Conservation (phyloP, 1,140 invertebrate genomes). For the Palaemon carinicauda region DNA sequence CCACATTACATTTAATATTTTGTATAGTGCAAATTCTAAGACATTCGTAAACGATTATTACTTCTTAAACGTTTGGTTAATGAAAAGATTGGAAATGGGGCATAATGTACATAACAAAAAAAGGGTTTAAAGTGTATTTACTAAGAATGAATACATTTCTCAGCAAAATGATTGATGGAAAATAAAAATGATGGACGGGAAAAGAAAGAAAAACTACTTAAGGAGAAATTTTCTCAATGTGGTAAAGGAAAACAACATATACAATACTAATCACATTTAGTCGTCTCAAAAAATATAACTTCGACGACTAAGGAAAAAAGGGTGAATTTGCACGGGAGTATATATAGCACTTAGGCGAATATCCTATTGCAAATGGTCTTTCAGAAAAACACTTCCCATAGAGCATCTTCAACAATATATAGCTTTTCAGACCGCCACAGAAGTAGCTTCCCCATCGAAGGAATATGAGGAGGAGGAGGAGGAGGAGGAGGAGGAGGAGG, state of each 20-base stretch:
- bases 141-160: too few relatives aligned
- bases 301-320: neutral
- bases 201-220: neutral
- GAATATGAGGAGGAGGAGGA: conserved; percentile 3
- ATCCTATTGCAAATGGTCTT: too few relatives aligned
- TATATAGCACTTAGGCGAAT: too few relatives aligned
- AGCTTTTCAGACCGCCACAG: neutral
- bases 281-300: too few relatives aligned
- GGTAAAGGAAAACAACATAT: neutral
- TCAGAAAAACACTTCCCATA: neutral
- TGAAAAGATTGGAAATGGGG: neutral
- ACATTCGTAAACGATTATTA: too few relatives aligned
- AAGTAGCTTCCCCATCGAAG: neutral
- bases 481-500: conserved; percentile 19
- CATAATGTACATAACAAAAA: too few relatives aligned
- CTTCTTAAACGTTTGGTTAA: too few relatives aligned
- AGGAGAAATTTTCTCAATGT: neutral
- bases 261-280: too few relatives aligned
- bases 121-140: too few relatives aligned
- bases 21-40: too few relatives aligned
- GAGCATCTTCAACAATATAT: neutral
- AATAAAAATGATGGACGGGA: neutral
- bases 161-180: neutral
- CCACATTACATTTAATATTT: too few relatives aligned
- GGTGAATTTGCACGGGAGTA: too few relatives aligned